These are phyloP conservation scores for Platysteira castanea DNA, from an alignment of 2,113 vertebrate genomes.

Conservation along the genomic window DNA sequence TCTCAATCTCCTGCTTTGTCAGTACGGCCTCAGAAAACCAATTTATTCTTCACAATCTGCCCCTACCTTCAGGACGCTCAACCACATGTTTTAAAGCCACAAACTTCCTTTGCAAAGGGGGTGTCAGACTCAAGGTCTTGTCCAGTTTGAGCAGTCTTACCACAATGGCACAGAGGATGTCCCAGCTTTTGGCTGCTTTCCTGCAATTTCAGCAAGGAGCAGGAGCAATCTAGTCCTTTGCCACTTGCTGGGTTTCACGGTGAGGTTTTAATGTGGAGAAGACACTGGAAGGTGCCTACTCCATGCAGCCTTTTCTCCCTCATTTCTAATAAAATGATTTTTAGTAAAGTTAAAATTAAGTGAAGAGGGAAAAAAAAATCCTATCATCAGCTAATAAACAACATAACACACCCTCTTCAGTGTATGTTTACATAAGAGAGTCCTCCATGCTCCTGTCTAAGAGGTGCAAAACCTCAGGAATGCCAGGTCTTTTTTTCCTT, in stretches of 20 bases:
- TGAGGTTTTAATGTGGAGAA: background rate
- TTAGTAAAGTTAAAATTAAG: conserved; percentile 26
- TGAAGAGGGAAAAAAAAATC: background rate
- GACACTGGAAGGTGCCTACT: background rate
- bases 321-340: conserved; percentile 9
- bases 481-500: background rate
- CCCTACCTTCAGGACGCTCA: background rate
- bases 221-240: background rate
- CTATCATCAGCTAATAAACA: conserved; percentile 56
- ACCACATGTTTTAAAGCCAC: background rate
- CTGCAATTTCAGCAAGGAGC: background rate
- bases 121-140: background rate
- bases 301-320: background rate
- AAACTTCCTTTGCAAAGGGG: background rate
- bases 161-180: background rate
- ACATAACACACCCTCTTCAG: background rate
- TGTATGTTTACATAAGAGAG: conserved; percentile 29
- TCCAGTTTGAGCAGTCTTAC: background rate
- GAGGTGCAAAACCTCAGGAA: conserved; percentile 66
- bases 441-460: conserved; percentile 31
- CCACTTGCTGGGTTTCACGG: background rate
- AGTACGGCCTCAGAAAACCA: background rate
- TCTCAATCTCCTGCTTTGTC: background rate
- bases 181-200: background rate
- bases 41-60: background rate